Evolutionary conservation across 2,888 invertebrate genomes (phyloP), one percentile per base, ranked within the genome.

Genomic region (Eilema sororculum): DNA sequence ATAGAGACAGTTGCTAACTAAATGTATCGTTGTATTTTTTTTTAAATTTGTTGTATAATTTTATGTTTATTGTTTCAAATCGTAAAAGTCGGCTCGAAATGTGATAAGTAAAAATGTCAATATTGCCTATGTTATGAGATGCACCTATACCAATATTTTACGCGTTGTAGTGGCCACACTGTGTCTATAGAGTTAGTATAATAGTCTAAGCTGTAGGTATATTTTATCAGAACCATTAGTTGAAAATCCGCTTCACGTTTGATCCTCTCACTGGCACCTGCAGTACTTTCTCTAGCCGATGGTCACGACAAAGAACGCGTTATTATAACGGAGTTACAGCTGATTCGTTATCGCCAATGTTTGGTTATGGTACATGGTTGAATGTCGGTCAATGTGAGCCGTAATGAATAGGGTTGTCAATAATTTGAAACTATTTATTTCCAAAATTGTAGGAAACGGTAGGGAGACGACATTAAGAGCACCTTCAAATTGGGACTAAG

Each of bases 281-380:
- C 60, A 59, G 16, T n/a, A 76, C 79, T 79, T 81, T 76, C 75
- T 76, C 76, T 41, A 52, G 4, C 62, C 68, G 59, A 69, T 71
- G 71, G 65, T 57, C 67, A 76, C 74, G 71, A 76, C 69, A 70
- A 74, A 71, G 62, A 72, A 67, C 58, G 41, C 68, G 71, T 76
- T 71, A 67, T 72, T 70, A 74, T 76, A 72, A 64, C 72, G 67
- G 66, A 73, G 61, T 24, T 37, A 58, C 33, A 57, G 60, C 64
- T 64, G 71, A 67, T 74, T 78, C 57, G 30, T 73, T 68, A 74
- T 70, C 68, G 61, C 59, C 25, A 74, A 75, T 74, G 67, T 69
- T 68, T 73, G 33, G 58, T 71, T 60, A 69, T 75, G 33, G 57
- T 25, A 33, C 25, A 59, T 57, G 67, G 22, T 41, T 67, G 60